These are phyloP conservation scores for Pyralis farinalis DNA, from an alignment of 2,888 invertebrate species.

Conservation along the genomic window DNA sequence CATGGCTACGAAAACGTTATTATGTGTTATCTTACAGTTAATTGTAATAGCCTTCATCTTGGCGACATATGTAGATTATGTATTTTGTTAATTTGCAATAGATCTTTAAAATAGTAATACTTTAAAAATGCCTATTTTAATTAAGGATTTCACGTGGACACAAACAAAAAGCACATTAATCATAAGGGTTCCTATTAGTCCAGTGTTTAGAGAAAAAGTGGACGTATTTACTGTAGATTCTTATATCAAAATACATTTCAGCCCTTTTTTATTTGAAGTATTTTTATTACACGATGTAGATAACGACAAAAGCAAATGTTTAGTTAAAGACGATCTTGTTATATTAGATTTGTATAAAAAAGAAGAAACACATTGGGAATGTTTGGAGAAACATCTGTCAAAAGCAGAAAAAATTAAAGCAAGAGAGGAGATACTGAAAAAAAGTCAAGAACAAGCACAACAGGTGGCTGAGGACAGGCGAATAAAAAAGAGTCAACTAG, in stretches of 20 bases:
- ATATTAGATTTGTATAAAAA: slow-evolving; percentile 85
- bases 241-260: slow-evolving; percentile 87
- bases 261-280: slow-evolving; percentile 88
- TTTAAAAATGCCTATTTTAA: slow-evolving; percentile 84
- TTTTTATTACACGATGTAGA: slow-evolving; percentile 84
- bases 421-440: slow-evolving; percentile 79
- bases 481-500: slow-evolving; percentile 76
- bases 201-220: slow-evolving; percentile 82
- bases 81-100: neutral
- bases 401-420: slow-evolving; percentile 79
- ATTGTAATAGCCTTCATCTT: too few species aligned
- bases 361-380: slow-evolving; percentile 77
- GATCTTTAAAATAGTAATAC: neutral
- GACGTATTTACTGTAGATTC: slow-evolving; percentile 85
- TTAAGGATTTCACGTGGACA: slow-evolving; percentile 89
- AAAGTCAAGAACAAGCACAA: slow-evolving; percentile 77
- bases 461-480: slow-evolving; percentile 73
- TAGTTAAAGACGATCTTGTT: slow-evolving; percentile 82
- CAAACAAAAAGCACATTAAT: slow-evolving; percentile 83
- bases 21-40: too few species aligned
- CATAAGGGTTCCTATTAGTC: slow-evolving; percentile 84
- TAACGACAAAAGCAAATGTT: slow-evolving; percentile 83
- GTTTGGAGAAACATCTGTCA: slow-evolving; percentile 75
- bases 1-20: too few species aligned
- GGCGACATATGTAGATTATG: too few species aligned